Conservation (phyloP, 2,888 invertebrate species). For the Sinotaia quadrata region DNA sequence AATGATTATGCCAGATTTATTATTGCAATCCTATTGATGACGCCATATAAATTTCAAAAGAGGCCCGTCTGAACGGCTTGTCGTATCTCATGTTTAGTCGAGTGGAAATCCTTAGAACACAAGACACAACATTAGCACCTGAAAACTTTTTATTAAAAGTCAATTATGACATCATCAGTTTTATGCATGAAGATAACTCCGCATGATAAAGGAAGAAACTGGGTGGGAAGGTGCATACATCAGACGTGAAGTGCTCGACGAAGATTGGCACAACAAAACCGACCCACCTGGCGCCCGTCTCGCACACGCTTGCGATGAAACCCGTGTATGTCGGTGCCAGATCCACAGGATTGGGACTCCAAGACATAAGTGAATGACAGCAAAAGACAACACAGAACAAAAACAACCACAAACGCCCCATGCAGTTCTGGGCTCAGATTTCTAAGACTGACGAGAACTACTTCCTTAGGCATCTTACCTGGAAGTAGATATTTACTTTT, state of each 20-base stretch:
- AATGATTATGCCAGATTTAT: no score
- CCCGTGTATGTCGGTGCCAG: slow-evolving; percentile 65
- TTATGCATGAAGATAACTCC: no score
- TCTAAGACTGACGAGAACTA: slow-evolving; percentile 52
- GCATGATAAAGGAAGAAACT: background rate
- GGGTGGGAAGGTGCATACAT: slow-evolving; percentile 33
- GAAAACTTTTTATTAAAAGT: no score
- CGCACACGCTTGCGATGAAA: slow-evolving; percentile 61
- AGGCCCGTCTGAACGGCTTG: no score
- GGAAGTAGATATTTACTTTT: no score
- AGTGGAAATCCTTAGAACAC: no score
- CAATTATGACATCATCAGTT: no score
- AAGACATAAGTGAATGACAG: slow-evolving; percentile 59
- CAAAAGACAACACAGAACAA: slow-evolving; percentile 43
- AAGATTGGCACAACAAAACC: slow-evolving; percentile 64
- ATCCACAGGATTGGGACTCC: slow-evolving; percentile 65
- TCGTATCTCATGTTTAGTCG: no score
- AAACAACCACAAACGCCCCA: slow-evolving; percentile 48
- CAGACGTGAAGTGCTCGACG: slow-evolving; percentile 53
- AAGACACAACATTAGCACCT: no score
- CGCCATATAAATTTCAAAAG: no score
- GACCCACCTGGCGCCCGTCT: slow-evolving; percentile 63
- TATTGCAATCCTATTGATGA: no score
- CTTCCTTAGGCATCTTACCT: slow-evolving; percentile 55
- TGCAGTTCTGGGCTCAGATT: slow-evolving; percentile 48